These are phyloP conservation scores for Heliconius nattereri DNA, from an alignment of 1,140 invertebrate species.

Conservation along the genomic window DNA sequence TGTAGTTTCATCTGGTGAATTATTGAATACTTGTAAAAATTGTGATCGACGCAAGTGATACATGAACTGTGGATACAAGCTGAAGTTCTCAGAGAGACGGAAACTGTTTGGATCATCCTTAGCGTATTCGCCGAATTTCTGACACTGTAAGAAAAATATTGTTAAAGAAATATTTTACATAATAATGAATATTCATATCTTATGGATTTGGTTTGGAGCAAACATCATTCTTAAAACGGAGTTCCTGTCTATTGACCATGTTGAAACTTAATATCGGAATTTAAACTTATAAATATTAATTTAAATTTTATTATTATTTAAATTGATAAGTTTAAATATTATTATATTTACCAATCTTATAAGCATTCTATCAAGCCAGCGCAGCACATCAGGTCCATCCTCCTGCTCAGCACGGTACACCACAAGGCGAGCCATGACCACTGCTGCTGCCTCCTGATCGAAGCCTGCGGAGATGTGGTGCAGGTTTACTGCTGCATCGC, in stretches of 20 bases:
- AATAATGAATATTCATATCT: no score
- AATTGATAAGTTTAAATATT: no score
- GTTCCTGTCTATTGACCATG: no score
- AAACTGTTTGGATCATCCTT: slow-evolving; percentile 99
- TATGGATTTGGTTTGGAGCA: no score
- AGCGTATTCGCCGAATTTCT: slow-evolving; percentile 99
- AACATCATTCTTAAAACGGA: no score
- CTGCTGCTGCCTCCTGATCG: slow-evolving; percentile 98
- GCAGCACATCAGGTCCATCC: slow-evolving; percentile 97
- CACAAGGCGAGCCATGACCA: slow-evolving; percentile 97
- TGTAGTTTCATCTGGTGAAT: slow-evolving; percentile 99
- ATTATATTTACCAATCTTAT: slow-evolving; percentile 90
- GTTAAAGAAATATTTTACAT: background rate
- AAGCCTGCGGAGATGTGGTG: slow-evolving; percentile 95
- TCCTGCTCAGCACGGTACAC: slow-evolving; percentile 98
- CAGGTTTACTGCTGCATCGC: slow-evolving; percentile 89
- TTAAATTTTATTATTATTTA: no score
- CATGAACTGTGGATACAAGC: slow-evolving; percentile 99
- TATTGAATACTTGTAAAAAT: slow-evolving; percentile 99
- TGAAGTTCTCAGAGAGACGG: slow-evolving; percentile 97
- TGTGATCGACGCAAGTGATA: slow-evolving; percentile 99
- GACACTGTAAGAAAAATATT: slow-evolving; percentile 86
- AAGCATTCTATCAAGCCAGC: slow-evolving; percentile 99
- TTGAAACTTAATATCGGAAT: no score
- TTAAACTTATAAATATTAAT: no score